A percentile compares a stretch with the other conserved stretches of the same genome.
Evolutionary conservation across 53 echinoderm and acorn worm species (phyloP).

Genomic region (Zoroaster sp.): DNA sequence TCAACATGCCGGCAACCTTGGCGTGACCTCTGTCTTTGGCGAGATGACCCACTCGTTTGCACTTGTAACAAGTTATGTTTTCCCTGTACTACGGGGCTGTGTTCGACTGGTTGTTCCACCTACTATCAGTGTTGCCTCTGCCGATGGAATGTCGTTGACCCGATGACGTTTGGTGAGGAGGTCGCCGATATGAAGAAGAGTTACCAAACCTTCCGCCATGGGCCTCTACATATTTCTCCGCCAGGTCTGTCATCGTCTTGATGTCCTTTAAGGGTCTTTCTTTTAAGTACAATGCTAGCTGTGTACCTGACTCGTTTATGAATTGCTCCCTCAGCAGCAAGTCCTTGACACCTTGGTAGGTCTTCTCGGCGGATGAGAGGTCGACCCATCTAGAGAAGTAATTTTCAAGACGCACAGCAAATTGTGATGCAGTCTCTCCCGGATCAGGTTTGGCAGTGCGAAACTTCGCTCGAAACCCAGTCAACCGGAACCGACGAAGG

Average conservation of each 20-base stretch:
- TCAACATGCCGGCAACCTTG: too few relatives aligned
- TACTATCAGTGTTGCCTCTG: not conserved
- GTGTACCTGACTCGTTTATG: not conserved
- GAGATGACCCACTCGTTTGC: too few relatives aligned
- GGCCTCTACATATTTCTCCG: too few relatives aligned
- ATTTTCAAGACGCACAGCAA: conserved; percentile 35
- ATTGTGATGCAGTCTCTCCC: conserved; percentile 21
- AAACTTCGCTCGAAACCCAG: too few relatives aligned
- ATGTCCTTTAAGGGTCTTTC: not conserved
- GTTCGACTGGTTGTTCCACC: not conserved
- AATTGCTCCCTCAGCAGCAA: conserved; percentile 32
- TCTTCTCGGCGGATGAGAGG: not conserved
- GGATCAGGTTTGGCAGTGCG: conserved; percentile 10
- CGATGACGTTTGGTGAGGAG: not conserved
- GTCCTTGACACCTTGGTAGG: not conserved
- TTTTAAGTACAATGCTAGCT: not conserved
- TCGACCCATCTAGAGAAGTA: conserved; percentile 38
- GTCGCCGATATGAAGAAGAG: not conserved
- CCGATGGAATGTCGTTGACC: not conserved
- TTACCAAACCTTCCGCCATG: not conserved
- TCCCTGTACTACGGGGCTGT: not conserved
- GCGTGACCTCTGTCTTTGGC: too few relatives aligned
- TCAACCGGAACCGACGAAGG: conserved; percentile 4
- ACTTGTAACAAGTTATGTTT: not conserved
- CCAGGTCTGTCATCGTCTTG: not conserved